A percentile compares a stretch with the other conserved stretches of the same genome.
Conservation (phyloP, 2,888 invertebrate genomes). For the Trileptium ribeirensis region DNA sequence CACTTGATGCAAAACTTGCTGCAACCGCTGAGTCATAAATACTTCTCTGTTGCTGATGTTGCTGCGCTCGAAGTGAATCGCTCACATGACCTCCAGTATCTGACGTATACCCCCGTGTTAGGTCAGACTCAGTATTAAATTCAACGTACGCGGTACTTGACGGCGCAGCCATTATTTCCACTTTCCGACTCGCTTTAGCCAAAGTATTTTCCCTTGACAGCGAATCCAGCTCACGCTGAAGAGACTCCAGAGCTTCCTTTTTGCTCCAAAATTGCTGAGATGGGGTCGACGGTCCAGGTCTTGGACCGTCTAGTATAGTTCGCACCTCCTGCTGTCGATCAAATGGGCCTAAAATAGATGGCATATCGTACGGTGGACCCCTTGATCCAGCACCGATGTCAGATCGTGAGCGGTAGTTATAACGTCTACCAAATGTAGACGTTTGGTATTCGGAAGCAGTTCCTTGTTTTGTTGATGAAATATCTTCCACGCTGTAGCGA, state of each 20-base stretch:
- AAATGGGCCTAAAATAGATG: conserved; percentile 22
- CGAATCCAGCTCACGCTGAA: conserved; percentile 49
- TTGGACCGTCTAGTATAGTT: conserved; percentile 47
- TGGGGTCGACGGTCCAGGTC: conserved; percentile 49
- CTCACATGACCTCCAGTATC: too few relatives aligned
- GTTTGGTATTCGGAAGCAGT: conserved; percentile 29
- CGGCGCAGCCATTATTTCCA: too few relatives aligned
- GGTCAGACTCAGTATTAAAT: too few relatives aligned
- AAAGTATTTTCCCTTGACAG: conserved; percentile 38
- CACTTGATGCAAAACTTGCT: too few relatives aligned
- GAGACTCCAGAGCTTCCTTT: conserved; percentile 47
- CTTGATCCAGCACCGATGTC: too few relatives aligned
- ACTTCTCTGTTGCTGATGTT: too few relatives aligned
- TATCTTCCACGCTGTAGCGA: conserved; percentile 6
- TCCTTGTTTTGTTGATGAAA: neutral
- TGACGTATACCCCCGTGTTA: too few relatives aligned
- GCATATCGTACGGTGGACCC: neutral
- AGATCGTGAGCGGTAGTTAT: conserved; percentile 48
- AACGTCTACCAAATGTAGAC: conserved; percentile 43
- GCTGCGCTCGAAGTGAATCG: too few relatives aligned
- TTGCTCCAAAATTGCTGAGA: conserved; percentile 34
- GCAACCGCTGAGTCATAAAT: too few relatives aligned
- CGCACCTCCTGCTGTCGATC: conserved; percentile 47
- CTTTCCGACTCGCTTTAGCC: too few relatives aligned
- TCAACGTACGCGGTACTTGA: too few relatives aligned